Base-by-base conservation (phyloP, 2,888 invertebrate genomes). In the Coleophora deauratella region DNA sequence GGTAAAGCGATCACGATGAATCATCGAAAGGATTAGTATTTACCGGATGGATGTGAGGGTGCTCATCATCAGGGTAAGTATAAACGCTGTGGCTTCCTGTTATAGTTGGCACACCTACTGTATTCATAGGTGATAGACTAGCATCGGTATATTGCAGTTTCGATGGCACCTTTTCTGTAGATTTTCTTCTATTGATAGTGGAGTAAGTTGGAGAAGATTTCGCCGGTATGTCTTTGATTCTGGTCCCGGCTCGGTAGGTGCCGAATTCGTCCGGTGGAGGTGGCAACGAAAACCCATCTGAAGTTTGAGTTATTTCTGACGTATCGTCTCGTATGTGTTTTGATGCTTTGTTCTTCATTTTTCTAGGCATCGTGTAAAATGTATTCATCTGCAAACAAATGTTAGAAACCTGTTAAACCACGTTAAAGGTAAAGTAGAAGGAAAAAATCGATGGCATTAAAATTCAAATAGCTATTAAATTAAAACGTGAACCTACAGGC, bases 221-320 rank as follows among this genome's bases (percentile, higher is more conserved):
- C 0, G 55, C 47, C 0, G 81, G 82, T 40, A 79, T 63, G 45
- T 84, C 84, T 46, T 66, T 72, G 30, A 84, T 80, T 40, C 71
- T 66, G 1, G 73, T 64, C 4, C 70, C 84, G 1, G 82, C 74
- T 34, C 84, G 63, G 47, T 81, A 84, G 0, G 74, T 72, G 6
- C 74, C 73, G 55, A 77, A 82, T 39, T 85, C 82, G 56, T 85
- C 85, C 0, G 85, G 85, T 31, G 85, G 85, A 3, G 84, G 85
- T 4, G 85, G 85, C 38, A 85, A 45, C 0, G 84, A 84, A 47
- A 84, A 82, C 0, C 79, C 78, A 49, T 85, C 84, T 0, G 82
- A 84, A 0, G 70, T 75, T 59, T 79, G 80, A 1, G 81, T 80
- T 44, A 79, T 76, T 58, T 78, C 82, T 0, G 82, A 82, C 3